These are phyloP conservation scores for Geococcyx californianus DNA, from an alignment of 2,113 vertebrate species.

Conservation along the genomic window DNA sequence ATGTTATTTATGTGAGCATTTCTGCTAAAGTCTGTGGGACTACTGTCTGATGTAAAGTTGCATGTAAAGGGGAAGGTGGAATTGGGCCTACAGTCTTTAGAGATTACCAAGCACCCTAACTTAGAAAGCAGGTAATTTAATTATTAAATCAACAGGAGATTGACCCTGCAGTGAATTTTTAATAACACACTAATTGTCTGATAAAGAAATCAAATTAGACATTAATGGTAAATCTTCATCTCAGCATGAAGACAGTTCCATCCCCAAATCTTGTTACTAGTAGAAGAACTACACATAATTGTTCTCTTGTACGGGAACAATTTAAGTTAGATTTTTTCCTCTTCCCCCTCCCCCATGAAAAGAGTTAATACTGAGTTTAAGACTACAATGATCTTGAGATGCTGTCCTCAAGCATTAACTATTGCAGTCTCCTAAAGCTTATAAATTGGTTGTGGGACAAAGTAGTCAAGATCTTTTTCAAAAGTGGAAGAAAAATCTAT, in stretches of 20 bases:
- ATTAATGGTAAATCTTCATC: constrained; percentile 49
- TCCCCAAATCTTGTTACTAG: constrained; percentile 20
- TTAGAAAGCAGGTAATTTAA: constrained; percentile 55
- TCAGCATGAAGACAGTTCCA: constrained; percentile 41
- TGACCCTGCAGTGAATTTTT: constrained; percentile 66
- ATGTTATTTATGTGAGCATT: background rate
- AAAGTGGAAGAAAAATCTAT: background rate
- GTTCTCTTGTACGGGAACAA: constrained; percentile 6
- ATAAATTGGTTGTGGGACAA: background rate
- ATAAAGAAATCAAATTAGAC: constrained; percentile 71
- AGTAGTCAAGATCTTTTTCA: background rate
- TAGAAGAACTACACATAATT: background rate
- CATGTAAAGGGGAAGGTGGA: background rate
- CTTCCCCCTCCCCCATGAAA: background rate
- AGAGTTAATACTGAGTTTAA: constrained; percentile 39
- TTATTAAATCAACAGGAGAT: constrained; percentile 67
- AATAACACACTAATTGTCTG: constrained; percentile 69
- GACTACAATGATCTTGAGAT: constrained; percentile 32
- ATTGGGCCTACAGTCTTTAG: background rate
- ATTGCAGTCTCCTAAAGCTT: background rate
- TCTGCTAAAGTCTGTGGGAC: background rate
- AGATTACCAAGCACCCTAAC: constrained; percentile 4
- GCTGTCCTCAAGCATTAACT: background rate
- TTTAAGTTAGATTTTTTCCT: background rate
- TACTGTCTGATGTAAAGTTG: background rate